These are phyloP conservation scores for Latrodectus elegans DNA, from an alignment of 2,888 invertebrate species.

Conservation along the genomic window DNA sequence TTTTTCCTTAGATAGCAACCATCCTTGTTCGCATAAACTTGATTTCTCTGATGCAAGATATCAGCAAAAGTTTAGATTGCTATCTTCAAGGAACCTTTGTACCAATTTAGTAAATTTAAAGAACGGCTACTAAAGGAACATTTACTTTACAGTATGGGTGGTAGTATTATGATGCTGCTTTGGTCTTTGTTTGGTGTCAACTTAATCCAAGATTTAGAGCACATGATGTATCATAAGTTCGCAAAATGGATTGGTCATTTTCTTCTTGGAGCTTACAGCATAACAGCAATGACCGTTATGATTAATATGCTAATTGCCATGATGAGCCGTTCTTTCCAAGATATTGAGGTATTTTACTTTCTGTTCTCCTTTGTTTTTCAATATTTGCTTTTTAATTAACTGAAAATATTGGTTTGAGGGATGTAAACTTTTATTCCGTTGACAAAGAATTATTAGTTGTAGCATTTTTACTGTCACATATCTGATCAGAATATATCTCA, in stretches of 20 bases:
- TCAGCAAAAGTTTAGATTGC: too few relatives aligned
- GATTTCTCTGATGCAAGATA: too few relatives aligned
- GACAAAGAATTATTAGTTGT: too few relatives aligned
- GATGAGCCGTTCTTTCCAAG: slow-evolving; percentile 77
- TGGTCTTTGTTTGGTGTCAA: slow-evolving; percentile 77
- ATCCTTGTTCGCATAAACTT: too few relatives aligned
- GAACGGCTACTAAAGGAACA: neutral
- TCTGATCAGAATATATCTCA: too few relatives aligned
- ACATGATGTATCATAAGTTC: slow-evolving; percentile 74
- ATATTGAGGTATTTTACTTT: slow-evolving; percentile 75
- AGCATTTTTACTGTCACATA: too few relatives aligned
- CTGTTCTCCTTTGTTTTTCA: neutral
- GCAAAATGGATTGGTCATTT: slow-evolving; percentile 76
- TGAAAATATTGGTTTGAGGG: neutral
- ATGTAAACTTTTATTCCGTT: too few relatives aligned
- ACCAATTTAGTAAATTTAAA: too few relatives aligned
- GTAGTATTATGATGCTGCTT: slow-evolving; percentile 74
- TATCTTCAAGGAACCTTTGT: too few relatives aligned
- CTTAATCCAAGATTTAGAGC: slow-evolving; percentile 74
- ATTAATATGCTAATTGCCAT: slow-evolving; percentile 77
- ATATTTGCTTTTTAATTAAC: neutral
- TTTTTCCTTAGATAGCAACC: too few relatives aligned
- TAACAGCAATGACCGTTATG: slow-evolving; percentile 77
- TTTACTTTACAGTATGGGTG: slow-evolving; percentile 71
- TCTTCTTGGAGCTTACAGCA: slow-evolving; percentile 76